These are phyloP conservation scores for Orientallactaga bullata DNA, from an alignment of 2,113 vertebrate genomes.

Conservation along the genomic window DNA sequence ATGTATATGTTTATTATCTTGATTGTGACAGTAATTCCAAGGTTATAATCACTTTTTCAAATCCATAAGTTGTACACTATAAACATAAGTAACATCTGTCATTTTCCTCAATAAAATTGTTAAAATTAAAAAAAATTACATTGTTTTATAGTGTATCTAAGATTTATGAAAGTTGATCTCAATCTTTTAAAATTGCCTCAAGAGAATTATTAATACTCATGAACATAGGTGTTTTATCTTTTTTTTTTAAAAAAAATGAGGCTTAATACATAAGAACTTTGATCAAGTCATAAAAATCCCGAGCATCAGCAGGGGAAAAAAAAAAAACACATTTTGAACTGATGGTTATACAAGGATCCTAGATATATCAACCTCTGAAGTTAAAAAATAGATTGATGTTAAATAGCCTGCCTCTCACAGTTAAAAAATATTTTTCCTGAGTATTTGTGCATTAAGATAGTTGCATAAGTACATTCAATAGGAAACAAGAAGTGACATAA, in stretches of 20 bases:
- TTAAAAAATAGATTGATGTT: background rate
- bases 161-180: conserved; percentile 18
- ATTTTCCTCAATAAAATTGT: background rate
- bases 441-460: background rate
- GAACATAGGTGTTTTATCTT: background rate
- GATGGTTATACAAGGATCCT: background rate
- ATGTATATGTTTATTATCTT: background rate
- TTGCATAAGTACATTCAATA: background rate
- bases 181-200: conserved; percentile 12
- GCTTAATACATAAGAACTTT: conserved; percentile 40
- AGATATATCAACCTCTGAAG: background rate
- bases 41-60: background rate
- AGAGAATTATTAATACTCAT: background rate
- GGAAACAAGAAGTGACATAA: background rate
- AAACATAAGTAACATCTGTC: background rate
- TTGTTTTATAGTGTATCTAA: conserved; percentile 19
- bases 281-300: conserved; percentile 19
- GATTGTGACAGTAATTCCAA: background rate
- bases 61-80: background rate
- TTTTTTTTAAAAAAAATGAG: conserved; percentile 38
- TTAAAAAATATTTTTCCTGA: background rate
- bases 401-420: background rate
- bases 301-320: background rate
- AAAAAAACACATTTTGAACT: background rate
- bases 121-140: background rate